phyloP scores from a whole-genome alignment of 1,140 invertebrate species.

The Sminthurides bifidus region DNA sequence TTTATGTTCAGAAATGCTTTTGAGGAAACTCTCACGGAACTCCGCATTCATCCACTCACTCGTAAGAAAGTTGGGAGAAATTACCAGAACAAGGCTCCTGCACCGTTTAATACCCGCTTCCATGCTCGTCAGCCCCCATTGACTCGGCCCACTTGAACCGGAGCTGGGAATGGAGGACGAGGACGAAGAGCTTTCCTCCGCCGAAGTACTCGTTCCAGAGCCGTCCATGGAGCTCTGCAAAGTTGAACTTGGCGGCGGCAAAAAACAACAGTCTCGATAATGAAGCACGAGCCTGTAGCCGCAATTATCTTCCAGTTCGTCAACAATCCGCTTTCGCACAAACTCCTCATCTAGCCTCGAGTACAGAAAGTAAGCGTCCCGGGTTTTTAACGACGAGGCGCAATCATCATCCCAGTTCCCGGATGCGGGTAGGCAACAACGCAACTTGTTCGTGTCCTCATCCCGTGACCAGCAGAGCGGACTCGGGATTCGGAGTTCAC shows the following conservation, averaged over 20 bases:
- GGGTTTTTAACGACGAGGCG: too few relatives aligned
- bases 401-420: constrained; percentile 56
- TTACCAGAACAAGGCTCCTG: constrained; percentile 57
- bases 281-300: constrained; percentile 53
- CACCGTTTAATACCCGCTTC: constrained; percentile 37
- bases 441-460: constrained; percentile 59
- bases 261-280: constrained; percentile 58
- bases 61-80: constrained; percentile 72
- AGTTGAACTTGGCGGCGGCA: constrained; percentile 52
- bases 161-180: too few relatives aligned
- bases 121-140: constrained; percentile 21
- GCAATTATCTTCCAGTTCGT: constrained; percentile 62
- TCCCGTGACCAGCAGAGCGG: constrained; percentile 61
- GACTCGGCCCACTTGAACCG: constrained; percentile 19
- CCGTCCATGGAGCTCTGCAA: constrained; percentile 47
- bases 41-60: constrained; percentile 79
- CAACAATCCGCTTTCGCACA: constrained; percentile 60
- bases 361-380: constrained; percentile 78
- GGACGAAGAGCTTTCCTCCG: too few relatives aligned
- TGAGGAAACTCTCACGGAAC: constrained; percentile 70
- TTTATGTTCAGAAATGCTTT: constrained; percentile 47
- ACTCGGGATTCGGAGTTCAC: too few relatives aligned
- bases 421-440: constrained; percentile 60
- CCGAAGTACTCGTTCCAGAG: too few relatives aligned
- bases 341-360: constrained; percentile 72